phyloP scores from a whole-genome alignment of 1,140 invertebrate genomes.

The Limonius californicus region DNA sequence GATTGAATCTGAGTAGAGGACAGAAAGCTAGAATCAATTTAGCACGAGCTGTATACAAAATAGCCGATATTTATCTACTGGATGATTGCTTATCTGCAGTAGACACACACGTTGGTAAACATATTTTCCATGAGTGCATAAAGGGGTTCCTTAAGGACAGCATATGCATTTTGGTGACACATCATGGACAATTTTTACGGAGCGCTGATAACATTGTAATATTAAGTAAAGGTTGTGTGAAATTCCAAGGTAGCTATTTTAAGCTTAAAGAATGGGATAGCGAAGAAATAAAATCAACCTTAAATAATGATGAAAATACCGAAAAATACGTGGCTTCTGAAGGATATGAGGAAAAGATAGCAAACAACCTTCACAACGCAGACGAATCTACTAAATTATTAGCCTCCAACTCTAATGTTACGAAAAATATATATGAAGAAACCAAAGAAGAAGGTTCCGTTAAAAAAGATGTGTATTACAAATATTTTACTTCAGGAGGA shows the following conservation, averaged over 20 bases:
- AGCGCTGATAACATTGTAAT: conserved; percentile 7
- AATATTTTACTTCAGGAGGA: conserved; percentile 11
- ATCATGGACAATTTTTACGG: conserved; percentile 42
- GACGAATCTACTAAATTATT: neutral
- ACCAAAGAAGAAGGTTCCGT: conserved; percentile 10
- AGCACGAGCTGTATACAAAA: conserved; percentile 73
- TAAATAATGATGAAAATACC: neutral
- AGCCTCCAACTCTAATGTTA: neutral
- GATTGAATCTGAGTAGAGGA: conserved; percentile 42
- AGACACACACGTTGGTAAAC: conserved; percentile 62
- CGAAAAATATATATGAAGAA: conserved; percentile 18
- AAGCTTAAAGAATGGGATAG: neutral
- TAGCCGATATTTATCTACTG: conserved; percentile 76
- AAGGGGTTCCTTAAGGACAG: conserved; percentile 62
- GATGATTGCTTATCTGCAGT: conserved; percentile 81
- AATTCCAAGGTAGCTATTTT: neutral
- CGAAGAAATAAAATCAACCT: neutral
- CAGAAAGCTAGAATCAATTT: conserved; percentile 85
- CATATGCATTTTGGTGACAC: conserved; percentile 74
- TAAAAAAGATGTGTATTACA: neutral
- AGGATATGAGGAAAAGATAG: neutral
- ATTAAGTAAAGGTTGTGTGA: conserved; percentile 10
- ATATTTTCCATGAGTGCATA: conserved; percentile 64
- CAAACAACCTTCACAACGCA: neutral
- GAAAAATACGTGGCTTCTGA: neutral